These are phyloP conservation scores for Tragelaphus strepsiceros DNA, from an alignment of 2,113 vertebrate genomes.

Conservation along the genomic window DNA sequence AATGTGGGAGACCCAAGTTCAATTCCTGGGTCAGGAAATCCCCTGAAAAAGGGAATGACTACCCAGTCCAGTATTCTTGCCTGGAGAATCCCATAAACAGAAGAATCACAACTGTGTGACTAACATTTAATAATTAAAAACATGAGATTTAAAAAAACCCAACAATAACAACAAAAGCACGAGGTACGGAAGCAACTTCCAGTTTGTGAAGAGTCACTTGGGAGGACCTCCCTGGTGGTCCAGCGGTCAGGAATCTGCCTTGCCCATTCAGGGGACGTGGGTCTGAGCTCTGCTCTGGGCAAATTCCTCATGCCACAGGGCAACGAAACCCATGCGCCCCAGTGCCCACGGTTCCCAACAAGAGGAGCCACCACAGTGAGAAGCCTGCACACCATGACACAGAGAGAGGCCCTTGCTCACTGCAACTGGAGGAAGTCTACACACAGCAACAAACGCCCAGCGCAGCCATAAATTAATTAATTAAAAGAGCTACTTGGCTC, in stretches of 20 bases:
- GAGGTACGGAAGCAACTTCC: background rate
- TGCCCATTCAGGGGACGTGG: background rate
- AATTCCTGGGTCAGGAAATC: background rate
- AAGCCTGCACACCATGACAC: accelerated
- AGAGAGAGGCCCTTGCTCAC: background rate
- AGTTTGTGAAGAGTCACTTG: background rate
- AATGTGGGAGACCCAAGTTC: background rate
- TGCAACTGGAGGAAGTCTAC: background rate
- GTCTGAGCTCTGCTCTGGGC: background rate
- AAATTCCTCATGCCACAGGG: background rate
- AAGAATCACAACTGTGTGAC: background rate
- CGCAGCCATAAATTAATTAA: background rate
- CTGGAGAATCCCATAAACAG: background rate
- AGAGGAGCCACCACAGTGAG: background rate
- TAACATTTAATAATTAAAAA: background rate
- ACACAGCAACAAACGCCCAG: background rate
- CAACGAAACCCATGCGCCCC: background rate
- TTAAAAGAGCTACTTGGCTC: background rate
- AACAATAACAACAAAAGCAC: background rate
- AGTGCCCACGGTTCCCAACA: background rate
- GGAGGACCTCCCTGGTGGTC: background rate
- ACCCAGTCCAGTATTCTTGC: background rate
- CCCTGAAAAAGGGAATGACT: background rate
- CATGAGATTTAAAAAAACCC: background rate
- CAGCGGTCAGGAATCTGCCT: background rate